Evolutionary conservation across 30 jellyfish, hydroid and myxozoan species (phyloP).

Genomic region (Hydractinia echinata): DNA sequence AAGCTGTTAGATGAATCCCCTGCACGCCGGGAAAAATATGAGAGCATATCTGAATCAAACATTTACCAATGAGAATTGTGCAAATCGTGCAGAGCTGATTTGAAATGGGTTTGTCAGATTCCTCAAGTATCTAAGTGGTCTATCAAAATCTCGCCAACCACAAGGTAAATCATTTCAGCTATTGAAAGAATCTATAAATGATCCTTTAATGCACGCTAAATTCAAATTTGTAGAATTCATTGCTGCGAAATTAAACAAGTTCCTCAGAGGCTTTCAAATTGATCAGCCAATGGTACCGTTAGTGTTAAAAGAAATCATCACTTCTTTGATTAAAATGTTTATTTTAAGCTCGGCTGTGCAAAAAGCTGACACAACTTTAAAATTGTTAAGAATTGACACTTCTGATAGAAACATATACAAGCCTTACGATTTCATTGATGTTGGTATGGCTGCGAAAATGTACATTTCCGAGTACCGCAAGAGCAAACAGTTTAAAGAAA

Average conservation of each 20-base stretch:
- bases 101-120: constrained; percentile 16
- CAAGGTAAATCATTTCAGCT: neutral
- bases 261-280: constrained; percentile 9
- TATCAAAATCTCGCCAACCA: constrained; percentile 12
- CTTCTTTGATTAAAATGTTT: neutral
- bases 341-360: neutral
- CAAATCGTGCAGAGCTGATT: neutral
- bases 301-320: neutral
- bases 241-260: neutral
- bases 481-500: neutral
- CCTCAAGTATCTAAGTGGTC: neutral
- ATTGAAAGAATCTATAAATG: neutral
- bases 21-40: constrained; percentile 1
- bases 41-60: neutral
- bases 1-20: constrained; percentile 15
- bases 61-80: constrained; percentile 2
- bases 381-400: neutral
- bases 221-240: constrained; percentile 13
- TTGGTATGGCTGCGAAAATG: neutral
- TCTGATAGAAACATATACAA: neutral
- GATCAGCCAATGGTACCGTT: constrained; percentile 22
- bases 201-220: constrained; percentile 32
- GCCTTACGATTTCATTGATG: constrained; percentile 9
- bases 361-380: constrained; percentile 10
- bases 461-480: neutral